Percentiles rank a stretch among this genome's conserved stretches.
phyloP scores from a whole-genome alignment of 2,113 vertebrate species.

The Elephantulus edwardii region DNA sequence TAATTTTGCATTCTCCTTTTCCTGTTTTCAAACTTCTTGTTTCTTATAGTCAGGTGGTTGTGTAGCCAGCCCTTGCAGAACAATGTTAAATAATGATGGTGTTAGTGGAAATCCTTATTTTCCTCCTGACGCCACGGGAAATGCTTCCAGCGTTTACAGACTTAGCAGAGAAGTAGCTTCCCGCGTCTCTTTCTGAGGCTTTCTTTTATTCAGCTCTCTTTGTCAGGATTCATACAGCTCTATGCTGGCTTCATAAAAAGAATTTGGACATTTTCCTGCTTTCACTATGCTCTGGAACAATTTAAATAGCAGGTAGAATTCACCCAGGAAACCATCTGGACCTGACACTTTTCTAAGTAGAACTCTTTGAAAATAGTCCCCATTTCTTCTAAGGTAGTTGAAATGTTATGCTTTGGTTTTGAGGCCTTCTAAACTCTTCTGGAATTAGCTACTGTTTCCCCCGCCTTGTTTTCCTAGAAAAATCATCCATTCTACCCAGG shows the following conservation, averaged over 20 bases:
- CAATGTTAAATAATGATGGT: not conserved
- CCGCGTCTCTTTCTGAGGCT: not conserved
- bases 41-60: not conserved
- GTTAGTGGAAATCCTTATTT: constrained; percentile 25
- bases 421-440: constrained; percentile 2
- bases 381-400: constrained; percentile 25
- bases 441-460: constrained; percentile 32
- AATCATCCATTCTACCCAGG: not conserved
- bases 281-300: constrained; percentile 56
- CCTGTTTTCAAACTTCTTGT: not conserved
- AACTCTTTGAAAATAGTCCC: constrained; percentile 52
- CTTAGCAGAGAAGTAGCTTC: not conserved
- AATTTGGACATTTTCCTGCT: constrained; percentile 40
- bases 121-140: not conserved
- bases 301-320: constrained; percentile 63
- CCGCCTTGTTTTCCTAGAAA: constrained; percentile 47
- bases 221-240: constrained; percentile 18
- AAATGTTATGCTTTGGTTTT: not conserved
- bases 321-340: constrained; percentile 38
- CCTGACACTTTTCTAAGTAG: constrained; percentile 3
- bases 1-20: constrained; percentile 8
- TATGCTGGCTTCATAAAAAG: constrained; percentile 40
- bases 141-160: not conserved
- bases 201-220: not conserved
- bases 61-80: not conserved